Evolutionary conservation across 1,140 invertebrate species (phyloP), one percentile per base, ranked within the genome.

Genomic region (Gryllus bimaculatus): DNA sequence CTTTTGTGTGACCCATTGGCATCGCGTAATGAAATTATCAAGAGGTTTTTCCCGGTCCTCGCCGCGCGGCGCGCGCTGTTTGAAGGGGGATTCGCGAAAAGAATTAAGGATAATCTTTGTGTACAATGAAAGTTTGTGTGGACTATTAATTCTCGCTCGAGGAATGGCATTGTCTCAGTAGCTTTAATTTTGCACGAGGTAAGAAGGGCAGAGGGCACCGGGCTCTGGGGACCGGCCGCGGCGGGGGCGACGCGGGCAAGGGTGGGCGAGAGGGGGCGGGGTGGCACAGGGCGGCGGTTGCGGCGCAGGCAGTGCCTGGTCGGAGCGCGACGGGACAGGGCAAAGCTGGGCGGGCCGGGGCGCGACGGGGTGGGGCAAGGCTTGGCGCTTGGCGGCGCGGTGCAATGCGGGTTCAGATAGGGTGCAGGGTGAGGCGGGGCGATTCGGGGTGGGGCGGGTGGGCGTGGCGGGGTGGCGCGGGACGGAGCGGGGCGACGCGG

Each of bases 181-280:
- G 76, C 73, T 79, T 79, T 79, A 79, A 79, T 79, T 79, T 77
- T 79, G 79, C 48, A 79, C 39, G 26, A 77, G 75, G 18, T 48
- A 77, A 26, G 47, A 49, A 18, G 74, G 26, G 26, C 26, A 39
- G 26, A 39, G 26, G 26, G 26, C 26, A 39, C 26, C 26, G 26
- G 26, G 26, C 26, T 39, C 26, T 39, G 26, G 26, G 26, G 26
- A 39, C 26, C 26, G 26, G 1, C 1, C 26, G 26, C 5, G 26
- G 26, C 26, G 26, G n/a, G 74, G 47, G 47, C 48, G 8, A 10
- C n/a, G 77, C 48, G 66, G 48, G 8, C 0, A 21, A 13, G 75
- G 26, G 5, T 2, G 75, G n/a, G 21, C 3, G 75, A 15, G 76
- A 10, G 76, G 8, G 74, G 5, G 26, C 26, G 26, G 26, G 26